Evolutionary conservation across 2,113 vertebrate genomes (phyloP).

Genomic region (Cygnus buccinator): DNA sequence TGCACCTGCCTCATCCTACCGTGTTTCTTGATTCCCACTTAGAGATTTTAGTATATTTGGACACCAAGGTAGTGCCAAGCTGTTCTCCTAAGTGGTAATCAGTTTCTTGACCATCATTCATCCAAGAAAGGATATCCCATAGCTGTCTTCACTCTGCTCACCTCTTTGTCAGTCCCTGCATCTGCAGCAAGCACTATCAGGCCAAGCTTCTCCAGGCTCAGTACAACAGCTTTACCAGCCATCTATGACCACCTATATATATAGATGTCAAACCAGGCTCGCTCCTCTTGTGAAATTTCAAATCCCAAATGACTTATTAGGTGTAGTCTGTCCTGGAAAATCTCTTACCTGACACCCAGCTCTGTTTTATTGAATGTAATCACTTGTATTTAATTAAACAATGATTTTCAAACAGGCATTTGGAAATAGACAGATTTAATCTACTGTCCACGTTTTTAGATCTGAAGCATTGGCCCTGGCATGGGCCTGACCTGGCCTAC

Average conservation of each 20-base stretch:
- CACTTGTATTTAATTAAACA: neutral
- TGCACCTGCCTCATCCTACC: neutral
- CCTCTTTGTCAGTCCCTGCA: neutral
- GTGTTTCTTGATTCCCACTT: neutral
- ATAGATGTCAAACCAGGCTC: neutral
- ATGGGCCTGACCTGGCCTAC: neutral
- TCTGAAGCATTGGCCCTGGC: neutral
- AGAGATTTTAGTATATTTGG: neutral
- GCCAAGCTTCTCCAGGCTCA: neutral
- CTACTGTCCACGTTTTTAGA: neutral
- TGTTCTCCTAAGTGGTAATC: neutral
- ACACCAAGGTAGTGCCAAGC: neutral
- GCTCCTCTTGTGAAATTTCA: neutral
- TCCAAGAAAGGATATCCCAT: neutral
- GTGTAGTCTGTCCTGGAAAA: neutral
- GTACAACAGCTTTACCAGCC: neutral
- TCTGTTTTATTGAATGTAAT: neutral
- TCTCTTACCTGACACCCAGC: neutral
- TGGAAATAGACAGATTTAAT: neutral
- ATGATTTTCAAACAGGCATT: neutral
- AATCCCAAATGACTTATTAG: neutral
- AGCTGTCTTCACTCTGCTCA: neutral
- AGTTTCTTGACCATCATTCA: neutral
- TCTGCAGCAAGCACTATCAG: neutral
- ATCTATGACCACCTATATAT: accelerated